phyloP scores from a whole-genome alignment of 2,888 invertebrate genomes.

The Achlya flavicornis region DNA sequence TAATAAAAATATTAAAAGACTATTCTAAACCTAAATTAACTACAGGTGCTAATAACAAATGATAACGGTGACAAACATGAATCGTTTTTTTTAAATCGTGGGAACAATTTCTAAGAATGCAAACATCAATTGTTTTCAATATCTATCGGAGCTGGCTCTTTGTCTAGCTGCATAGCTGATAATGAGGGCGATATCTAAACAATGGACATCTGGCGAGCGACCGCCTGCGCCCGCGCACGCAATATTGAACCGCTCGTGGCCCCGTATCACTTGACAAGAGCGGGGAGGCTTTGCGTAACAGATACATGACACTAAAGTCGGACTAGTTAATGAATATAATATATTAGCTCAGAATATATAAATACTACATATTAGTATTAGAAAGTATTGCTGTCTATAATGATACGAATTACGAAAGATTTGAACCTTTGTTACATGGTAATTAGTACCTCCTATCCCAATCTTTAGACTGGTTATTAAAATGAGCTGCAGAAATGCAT shows the following conservation, averaged over 20 bases:
- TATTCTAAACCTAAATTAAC: no score
- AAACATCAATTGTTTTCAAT: slow-evolving; percentile 20
- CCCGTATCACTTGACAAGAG: slow-evolving; percentile 24
- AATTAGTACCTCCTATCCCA: no score
- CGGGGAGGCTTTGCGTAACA: slow-evolving; percentile 43
- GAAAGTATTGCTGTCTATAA: not conserved
- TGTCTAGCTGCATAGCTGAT: slow-evolving; percentile 39
- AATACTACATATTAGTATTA: no score
- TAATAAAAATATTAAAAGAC: no score
- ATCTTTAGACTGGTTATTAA: no score
- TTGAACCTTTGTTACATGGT: no score
- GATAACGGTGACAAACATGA: slow-evolving; percentile 29
- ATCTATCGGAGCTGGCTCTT: slow-evolving; percentile 32
- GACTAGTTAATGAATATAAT: slow-evolving; percentile 11
- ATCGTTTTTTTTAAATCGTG: slow-evolving; percentile 33
- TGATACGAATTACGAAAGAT: no score
- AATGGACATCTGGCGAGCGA: slow-evolving; percentile 56
- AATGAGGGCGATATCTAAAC: slow-evolving; percentile 56
- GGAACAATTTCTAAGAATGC: slow-evolving; percentile 13
- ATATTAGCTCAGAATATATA: no score
- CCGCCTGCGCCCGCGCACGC: slow-evolving; percentile 36
- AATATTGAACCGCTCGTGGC: slow-evolving; percentile 25
- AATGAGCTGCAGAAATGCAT: no score
- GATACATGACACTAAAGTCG: slow-evolving; percentile 40
- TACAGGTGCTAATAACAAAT: not conserved